Evolutionary conservation across 2,888 invertebrate species (phyloP).

Genomic region (Toxonevra muliebris): DNA sequence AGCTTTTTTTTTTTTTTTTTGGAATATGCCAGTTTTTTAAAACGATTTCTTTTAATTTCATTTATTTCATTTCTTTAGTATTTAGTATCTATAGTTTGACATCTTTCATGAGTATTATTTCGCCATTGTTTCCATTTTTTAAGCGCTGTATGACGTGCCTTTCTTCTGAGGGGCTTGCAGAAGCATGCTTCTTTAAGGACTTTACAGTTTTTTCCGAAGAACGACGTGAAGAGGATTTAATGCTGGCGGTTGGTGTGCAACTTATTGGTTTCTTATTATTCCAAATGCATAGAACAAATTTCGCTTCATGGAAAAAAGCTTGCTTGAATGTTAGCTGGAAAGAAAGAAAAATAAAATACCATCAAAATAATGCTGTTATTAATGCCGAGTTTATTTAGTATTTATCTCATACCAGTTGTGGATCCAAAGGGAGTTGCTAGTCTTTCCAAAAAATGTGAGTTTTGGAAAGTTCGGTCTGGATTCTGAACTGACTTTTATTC

Average conservation of each 20-base stretch:
- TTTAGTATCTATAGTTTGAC: constrained; percentile 9
- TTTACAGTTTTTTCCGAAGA: constrained; percentile 50
- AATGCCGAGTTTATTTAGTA: too few relatives aligned
- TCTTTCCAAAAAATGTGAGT: too few relatives aligned
- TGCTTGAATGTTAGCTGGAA: constrained; percentile 47
- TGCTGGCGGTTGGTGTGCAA: constrained; percentile 47
- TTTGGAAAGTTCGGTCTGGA: too few relatives aligned
- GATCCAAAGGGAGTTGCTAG: too few relatives aligned
- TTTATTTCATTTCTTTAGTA: not conserved
- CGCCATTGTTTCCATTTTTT: constrained; percentile 18
- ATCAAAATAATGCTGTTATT: not conserved
- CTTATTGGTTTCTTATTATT: constrained; percentile 55
- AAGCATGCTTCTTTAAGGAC: constrained; percentile 42
- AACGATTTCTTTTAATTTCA: too few relatives aligned
- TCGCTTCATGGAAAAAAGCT: constrained; percentile 50
- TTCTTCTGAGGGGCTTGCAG: constrained; percentile 45
- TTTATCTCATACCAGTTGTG: too few relatives aligned
- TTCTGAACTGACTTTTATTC: too few relatives aligned
- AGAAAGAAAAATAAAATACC: not conserved
- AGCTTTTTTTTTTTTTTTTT: too few relatives aligned
- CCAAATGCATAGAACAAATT: constrained; percentile 54
- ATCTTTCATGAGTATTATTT: constrained; percentile 3
- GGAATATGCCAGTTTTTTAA: too few relatives aligned
- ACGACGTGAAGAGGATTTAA: constrained; percentile 46
- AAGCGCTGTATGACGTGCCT: constrained; percentile 44